Conservation (phyloP, 2,888 invertebrate species). For the Spilarctia lutea region DNA sequence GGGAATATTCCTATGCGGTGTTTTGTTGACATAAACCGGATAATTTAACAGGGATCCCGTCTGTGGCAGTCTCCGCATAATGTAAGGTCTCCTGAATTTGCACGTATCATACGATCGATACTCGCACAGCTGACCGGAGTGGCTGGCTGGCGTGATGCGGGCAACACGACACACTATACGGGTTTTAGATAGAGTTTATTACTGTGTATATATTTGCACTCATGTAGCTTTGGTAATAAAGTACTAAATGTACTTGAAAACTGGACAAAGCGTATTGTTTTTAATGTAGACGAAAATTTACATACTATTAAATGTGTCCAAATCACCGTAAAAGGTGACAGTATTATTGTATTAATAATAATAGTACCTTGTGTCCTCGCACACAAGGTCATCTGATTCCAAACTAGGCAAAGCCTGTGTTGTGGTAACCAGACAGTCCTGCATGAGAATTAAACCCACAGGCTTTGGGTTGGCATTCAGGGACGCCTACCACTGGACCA, state of each 20-base stretch:
- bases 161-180: conserved; percentile 11
- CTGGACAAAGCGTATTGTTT: not conserved
- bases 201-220: conserved; percentile 1
- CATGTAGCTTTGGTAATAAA: conserved; percentile 8
- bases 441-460: too few species aligned
- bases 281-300: not conserved
- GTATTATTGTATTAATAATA: too few species aligned
- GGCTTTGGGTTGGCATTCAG: too few species aligned
- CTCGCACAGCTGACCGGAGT: conserved; percentile 57
- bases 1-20: conserved; percentile 40
- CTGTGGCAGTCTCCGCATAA: not conserved
- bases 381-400: too few species aligned
- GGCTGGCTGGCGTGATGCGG: conserved; percentile 21
- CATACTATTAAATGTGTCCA: not conserved
- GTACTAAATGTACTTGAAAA: not conserved
- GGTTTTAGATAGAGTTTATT: not conserved
- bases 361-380: too few species aligned
- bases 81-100: conserved; percentile 24
- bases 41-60: conserved; percentile 15
- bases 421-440: too few species aligned
- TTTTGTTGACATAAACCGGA: conserved; percentile 50
- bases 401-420: too few species aligned
- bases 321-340: not conserved
- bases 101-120: conserved; percentile 63
- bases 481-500: too few species aligned